A percentile compares a stretch with the other conserved stretches of the same genome.
phyloP scores from a whole-genome alignment of 2,888 invertebrate species.

The Cerceris ruficornis region DNA sequence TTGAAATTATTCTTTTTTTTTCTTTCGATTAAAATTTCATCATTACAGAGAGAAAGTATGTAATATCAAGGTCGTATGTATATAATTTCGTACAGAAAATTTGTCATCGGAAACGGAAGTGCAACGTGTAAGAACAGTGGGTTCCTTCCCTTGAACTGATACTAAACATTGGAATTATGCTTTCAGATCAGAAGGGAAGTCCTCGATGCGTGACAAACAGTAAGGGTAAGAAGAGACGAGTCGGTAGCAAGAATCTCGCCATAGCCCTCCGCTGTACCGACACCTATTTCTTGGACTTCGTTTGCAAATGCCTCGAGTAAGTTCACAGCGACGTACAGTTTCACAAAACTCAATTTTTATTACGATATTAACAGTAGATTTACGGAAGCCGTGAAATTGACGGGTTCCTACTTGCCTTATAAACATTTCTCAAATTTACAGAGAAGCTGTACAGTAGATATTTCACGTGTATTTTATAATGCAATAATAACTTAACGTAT shows the following conservation, averaged over 20 bases:
- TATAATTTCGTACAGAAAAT: not conserved
- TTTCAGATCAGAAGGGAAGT: slow-evolving; percentile 86
- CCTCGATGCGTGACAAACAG: slow-evolving; percentile 96
- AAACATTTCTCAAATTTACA: too few species aligned
- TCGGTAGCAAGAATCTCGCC: slow-evolving; percentile 91
- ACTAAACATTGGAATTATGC: slow-evolving; percentile 24
- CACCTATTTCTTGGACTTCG: slow-evolving; percentile 94
- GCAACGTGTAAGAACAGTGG: not conserved
- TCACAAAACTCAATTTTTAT: not conserved
- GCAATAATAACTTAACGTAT: too few species aligned
- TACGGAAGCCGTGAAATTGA: too few species aligned
- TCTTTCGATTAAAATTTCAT: too few species aligned
- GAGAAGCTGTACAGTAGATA: too few species aligned
- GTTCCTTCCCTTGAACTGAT: not conserved
- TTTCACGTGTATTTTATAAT: too few species aligned
- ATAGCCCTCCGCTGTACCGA: slow-evolving; percentile 93
- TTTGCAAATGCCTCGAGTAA: slow-evolving; percentile 95
- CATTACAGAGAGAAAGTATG: not conserved
- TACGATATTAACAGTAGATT: not conserved
- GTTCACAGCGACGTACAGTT: slow-evolving; percentile 73
- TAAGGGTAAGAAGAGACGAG: slow-evolving; percentile 95
- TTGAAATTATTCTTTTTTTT: too few species aligned
- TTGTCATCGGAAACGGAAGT: not conserved
- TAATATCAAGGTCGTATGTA: not conserved
- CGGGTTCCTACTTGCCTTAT: too few species aligned